These are phyloP conservation scores for Venustaconcha ellipsiformis DNA, from an alignment of 1,140 invertebrate species.

Conservation along the genomic window DNA sequence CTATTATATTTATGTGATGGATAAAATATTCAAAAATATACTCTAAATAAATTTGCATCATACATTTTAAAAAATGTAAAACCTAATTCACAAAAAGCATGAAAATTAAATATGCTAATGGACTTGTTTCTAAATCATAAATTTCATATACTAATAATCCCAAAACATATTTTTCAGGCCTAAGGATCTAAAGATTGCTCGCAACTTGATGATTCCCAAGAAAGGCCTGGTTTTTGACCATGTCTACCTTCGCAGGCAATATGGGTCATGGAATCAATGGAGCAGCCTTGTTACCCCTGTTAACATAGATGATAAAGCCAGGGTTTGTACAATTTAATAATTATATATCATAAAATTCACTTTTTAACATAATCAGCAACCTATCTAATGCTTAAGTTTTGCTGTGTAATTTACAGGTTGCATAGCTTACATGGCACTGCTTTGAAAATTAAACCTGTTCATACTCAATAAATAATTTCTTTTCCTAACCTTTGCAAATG, in stretches of 20 bases:
- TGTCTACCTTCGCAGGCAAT: constrained; percentile 62
- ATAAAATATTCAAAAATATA: too few species aligned
- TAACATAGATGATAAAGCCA: constrained; percentile 58
- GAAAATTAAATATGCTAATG: too few species aligned
- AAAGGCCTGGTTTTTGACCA: constrained; percentile 72
- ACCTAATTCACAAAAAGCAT: too few species aligned
- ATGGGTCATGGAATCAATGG: constrained; percentile 66
- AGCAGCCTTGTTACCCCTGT: constrained; percentile 52
- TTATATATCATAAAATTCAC: too few species aligned
- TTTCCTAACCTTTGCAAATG: too few species aligned
- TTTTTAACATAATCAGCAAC: background rate
- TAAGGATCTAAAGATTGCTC: constrained; percentile 64
- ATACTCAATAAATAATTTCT: too few species aligned
- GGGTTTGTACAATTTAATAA: constrained; percentile 74
- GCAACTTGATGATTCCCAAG: constrained; percentile 71
- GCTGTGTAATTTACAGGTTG: background rate
- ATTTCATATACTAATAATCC: too few species aligned
- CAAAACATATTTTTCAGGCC: constrained; percentile 49
- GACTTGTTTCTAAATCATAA: too few species aligned
- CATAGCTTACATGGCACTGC: background rate
- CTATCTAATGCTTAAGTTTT: background rate
- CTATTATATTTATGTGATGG: too few species aligned
- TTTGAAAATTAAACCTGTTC: too few species aligned
- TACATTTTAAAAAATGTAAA: too few species aligned
- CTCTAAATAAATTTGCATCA: too few species aligned